Base-by-base conservation (phyloP, 2,888 invertebrate species). In the Drosophila borborema region DNA sequence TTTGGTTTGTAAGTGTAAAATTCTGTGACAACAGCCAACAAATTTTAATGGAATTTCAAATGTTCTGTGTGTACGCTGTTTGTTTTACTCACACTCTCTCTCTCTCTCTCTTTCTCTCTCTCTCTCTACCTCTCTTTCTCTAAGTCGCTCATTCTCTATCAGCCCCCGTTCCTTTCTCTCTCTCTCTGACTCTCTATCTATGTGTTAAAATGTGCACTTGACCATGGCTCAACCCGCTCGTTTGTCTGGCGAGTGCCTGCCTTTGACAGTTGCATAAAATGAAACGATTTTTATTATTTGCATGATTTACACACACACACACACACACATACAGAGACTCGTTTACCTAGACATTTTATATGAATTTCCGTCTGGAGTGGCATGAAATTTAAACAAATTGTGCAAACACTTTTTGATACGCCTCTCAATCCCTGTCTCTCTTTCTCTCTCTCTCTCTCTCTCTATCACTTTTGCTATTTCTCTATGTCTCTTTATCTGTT, bases 31-130 rank as follows among this genome's bases (percentile, higher is more conserved):
- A 67, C 71, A 20, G 75, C 74, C 62, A 71, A 79, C 88, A 81
- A 81, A 85, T 79, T 85, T 74, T 85, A 85, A 85, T 85, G 88
- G 88, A 85, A 88, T 85, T 88, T 83, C 83, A 85, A 88, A 88
- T 85, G 71, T 53, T 72, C 69, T 73, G 40, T 68, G 58, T 69
- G 64, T 63, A 23, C 54, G 49, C 18, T 45, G 58, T 48, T 67
- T 73, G 64, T 73, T 63, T 66, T 53, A 18, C 23, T 18, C 41
- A 14, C 31, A 14, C 36, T 38, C 46, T 45, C 18, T 46, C 23
- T 36, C 61, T 14, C 14, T 48, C 12, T 34, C 18, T 56, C 8
- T 7, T 38, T 53, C 58, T 14, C 14, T 48, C 12, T 36, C 18
- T 62, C 4, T 40, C 16, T 18, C n/a, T n/a, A n/a, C n/a, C n/a